phyloP scores from a whole-genome alignment of 2,888 invertebrate species.

The Crossocerus cetratus region DNA sequence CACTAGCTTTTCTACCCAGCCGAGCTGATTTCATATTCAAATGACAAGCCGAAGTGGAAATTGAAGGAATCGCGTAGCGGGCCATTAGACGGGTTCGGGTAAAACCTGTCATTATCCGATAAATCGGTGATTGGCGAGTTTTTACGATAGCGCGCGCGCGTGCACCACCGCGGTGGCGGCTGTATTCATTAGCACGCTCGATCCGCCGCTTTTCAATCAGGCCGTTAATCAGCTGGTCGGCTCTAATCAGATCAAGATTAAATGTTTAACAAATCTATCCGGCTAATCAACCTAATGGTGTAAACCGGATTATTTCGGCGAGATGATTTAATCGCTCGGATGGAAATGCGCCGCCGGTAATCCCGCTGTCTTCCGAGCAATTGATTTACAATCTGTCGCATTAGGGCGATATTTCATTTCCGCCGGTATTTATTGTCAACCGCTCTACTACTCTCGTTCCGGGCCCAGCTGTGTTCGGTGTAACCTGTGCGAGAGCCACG shows the following conservation, averaged over 20 bases:
- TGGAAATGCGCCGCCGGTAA: not conserved
- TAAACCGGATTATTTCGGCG: conserved; percentile 26
- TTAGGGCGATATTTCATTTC: too few species aligned
- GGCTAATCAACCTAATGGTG: conserved; percentile 2
- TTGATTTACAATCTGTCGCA: not conserved
- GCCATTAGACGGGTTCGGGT: conserved; percentile 58
- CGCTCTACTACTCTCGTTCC: too few species aligned
- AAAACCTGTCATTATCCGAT: conserved; percentile 15
- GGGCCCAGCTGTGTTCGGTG: too few species aligned
- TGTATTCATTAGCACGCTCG: conserved; percentile 4
- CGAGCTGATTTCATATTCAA: conserved; percentile 18
- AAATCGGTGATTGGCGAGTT: not conserved
- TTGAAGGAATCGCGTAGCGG: not conserved
- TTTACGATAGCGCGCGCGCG: not conserved
- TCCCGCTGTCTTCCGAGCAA: not conserved
- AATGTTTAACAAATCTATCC: conserved; percentile 21
- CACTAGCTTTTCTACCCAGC: too few species aligned
- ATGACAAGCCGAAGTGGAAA: not conserved
- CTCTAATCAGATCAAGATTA: conserved; percentile 28
- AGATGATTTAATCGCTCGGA: conserved; percentile 42
- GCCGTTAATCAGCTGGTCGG: conserved; percentile 33
- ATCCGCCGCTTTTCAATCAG: conserved; percentile 2
- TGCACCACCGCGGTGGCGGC: conserved; percentile 21
- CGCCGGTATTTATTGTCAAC: too few species aligned
- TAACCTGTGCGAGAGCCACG: too few species aligned